Conservation (phyloP, 2,888 invertebrate species). For the Ormyrus rosae region DNA sequence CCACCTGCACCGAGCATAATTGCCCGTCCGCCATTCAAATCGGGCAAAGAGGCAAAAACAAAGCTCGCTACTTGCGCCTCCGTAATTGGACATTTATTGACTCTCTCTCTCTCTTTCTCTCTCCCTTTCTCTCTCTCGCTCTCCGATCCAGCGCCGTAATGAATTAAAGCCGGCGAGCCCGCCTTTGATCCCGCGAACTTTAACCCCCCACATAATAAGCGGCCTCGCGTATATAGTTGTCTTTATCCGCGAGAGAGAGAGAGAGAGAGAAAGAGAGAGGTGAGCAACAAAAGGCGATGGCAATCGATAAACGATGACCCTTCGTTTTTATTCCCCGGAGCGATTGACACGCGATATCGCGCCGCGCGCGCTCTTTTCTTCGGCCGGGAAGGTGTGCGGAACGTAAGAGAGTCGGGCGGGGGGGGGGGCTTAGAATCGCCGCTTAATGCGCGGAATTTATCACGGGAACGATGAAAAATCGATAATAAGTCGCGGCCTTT, state of each 20-base stretch:
- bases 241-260: constrained; percentile 25
- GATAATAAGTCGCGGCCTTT: constrained; percentile 31
- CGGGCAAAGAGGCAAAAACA: not conserved
- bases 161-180: constrained; percentile 45
- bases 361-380: constrained; percentile 19
- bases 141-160: constrained; percentile 25
- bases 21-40: too few species aligned
- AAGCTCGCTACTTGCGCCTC: not conserved
- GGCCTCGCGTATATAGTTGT: constrained; percentile 25
- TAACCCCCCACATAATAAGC: constrained; percentile 33
- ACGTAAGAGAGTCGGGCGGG: too few species aligned
- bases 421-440: not conserved
- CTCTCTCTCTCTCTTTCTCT: constrained; percentile 5
- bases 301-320: constrained; percentile 59
- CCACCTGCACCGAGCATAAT: too few species aligned
- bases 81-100: constrained; percentile 54
- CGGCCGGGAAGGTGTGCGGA: not conserved
- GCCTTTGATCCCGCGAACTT: constrained; percentile 51
- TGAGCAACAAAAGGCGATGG: constrained; percentile 52
- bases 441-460: constrained; percentile 46
- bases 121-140: too few species aligned
- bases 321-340: constrained; percentile 52
- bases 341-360: constrained; percentile 59
- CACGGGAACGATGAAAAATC: constrained; percentile 46
- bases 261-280: constrained; percentile 9